Conservation (phyloP, 2,113 vertebrate species). For the Candoia aspera region DNA sequence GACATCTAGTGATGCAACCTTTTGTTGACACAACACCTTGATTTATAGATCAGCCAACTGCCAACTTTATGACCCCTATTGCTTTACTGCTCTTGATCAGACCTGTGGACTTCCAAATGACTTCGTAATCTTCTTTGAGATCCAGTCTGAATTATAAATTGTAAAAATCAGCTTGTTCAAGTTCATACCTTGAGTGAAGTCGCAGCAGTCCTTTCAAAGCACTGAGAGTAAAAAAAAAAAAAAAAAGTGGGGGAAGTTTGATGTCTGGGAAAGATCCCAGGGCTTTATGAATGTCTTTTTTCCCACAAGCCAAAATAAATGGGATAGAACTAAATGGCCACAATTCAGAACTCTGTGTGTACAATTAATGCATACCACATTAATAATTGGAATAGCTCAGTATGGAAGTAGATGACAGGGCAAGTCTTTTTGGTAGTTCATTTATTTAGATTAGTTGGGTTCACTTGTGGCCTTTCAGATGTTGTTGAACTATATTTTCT, state of each 20-base stretch:
- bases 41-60: conserved; percentile 9
- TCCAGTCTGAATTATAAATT: not conserved
- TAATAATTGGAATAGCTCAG: not conserved
- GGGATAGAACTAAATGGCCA: not conserved
- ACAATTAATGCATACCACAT: not conserved
- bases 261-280: not conserved
- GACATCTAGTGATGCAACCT: not conserved
- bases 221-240: not conserved
- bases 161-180: not conserved
- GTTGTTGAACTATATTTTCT: not conserved
- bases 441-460: not conserved
- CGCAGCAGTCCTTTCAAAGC: not conserved
- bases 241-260: too few species aligned
- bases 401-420: not conserved
- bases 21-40: conserved; percentile 11
- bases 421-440: not conserved
- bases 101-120: not conserved
- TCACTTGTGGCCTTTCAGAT: not conserved
- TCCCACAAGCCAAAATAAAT: not conserved
- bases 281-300: not conserved
- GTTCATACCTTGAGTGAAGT: not conserved
- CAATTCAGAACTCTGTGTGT: not conserved
- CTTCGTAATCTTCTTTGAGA: not conserved
- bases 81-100: not conserved
- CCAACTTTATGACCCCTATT: not conserved